Base-by-base conservation (phyloP, 2,113 vertebrate genomes). In the Gymnocephalus cernua region DNA sequence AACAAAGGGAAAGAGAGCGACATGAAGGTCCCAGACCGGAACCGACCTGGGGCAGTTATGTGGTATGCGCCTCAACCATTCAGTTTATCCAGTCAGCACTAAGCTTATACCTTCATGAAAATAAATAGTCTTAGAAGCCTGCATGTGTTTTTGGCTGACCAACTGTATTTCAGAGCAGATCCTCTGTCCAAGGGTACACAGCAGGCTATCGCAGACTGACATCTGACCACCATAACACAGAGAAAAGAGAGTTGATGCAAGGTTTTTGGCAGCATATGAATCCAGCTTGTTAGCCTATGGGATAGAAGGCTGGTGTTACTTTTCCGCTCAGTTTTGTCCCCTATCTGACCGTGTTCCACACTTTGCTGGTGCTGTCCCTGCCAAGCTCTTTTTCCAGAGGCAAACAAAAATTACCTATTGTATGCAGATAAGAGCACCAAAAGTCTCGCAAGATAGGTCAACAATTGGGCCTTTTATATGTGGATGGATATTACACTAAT, bases 171-270 rank as follows among this genome's bases (percentile, higher is more conserved):
- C 63, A 75, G 50, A 59, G 71, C 61, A 70, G 63, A 54, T 45
- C 25, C 83, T n/a, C 1, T 63, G 15, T 74, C 16, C 79, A 86
- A 86, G 81, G 63, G 25, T 68, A 82, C 75, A 86, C 74, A 77
- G 77, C 67, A 57, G 57, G 82, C 47, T 59, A 4, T 58, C 63
- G 58, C 63, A 85, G 68, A 27, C 63, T 82, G 66, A 75, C 67
- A 47, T 62, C 58, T 75, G 47, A 21, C 23, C 35, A 45, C 54
- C 27, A n/a, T 21, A 78, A 51, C 38, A 57, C 65, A 58, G 51
- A 66, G 80, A 66, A 65, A 70, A 57, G 29, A 2, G 58, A 79
- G 51, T 73, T 63, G 80, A 79, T 53, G 45, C 61, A 54, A 70
- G 62, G 48, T 67, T 85, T 70, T 59, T 83, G 78, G 61, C 74